These are phyloP conservation scores for Lithodes maja DNA, from an alignment of 2,888 invertebrate genomes.

Conservation along the genomic window DNA sequence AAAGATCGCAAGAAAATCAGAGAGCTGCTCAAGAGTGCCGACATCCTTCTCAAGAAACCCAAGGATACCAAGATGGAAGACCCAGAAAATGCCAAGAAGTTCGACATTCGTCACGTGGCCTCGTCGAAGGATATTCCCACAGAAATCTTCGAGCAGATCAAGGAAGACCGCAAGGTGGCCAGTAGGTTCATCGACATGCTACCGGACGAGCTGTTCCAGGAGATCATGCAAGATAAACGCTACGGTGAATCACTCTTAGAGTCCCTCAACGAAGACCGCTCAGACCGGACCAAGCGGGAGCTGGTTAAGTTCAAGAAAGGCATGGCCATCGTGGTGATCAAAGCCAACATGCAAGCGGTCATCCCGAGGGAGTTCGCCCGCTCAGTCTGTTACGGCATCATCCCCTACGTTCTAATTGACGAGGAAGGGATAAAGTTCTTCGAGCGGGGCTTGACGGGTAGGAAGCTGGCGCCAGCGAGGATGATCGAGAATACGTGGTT, in stretches of 20 bases:
- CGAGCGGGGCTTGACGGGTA: slow-evolving; percentile 67
- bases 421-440: slow-evolving; percentile 70
- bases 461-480: slow-evolving; percentile 66
- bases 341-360: slow-evolving; percentile 67
- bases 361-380: slow-evolving; percentile 67
- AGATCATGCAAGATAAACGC: slow-evolving; percentile 65
- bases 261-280: slow-evolving; percentile 45
- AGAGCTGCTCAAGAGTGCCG: slow-evolving; percentile 54
- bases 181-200: slow-evolving; percentile 65
- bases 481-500: slow-evolving; percentile 70
- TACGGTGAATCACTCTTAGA: slow-evolving; percentile 56
- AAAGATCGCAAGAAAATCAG: slow-evolving; percentile 62
- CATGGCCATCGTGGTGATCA: slow-evolving; percentile 69
- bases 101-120: slow-evolving; percentile 68
- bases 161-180: slow-evolving; percentile 65
- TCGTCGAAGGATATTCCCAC: slow-evolving; percentile 69
- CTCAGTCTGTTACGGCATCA: slow-evolving; percentile 70
- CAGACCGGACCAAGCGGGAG: slow-evolving; percentile 42
- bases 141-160: slow-evolving; percentile 68
- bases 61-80: slow-evolving; percentile 6
- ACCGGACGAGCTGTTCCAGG: slow-evolving; percentile 68
- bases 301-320: slow-evolving; percentile 65
- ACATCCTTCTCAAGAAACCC: slow-evolving; percentile 50
- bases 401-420: slow-evolving; percentile 69
- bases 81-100: slow-evolving; percentile 29